Evolutionary conservation across 2,797 vertebrate species (phyloP), one percentile per base, ranked within the genome.

Genomic region (Holocentrus rufus): DNA sequence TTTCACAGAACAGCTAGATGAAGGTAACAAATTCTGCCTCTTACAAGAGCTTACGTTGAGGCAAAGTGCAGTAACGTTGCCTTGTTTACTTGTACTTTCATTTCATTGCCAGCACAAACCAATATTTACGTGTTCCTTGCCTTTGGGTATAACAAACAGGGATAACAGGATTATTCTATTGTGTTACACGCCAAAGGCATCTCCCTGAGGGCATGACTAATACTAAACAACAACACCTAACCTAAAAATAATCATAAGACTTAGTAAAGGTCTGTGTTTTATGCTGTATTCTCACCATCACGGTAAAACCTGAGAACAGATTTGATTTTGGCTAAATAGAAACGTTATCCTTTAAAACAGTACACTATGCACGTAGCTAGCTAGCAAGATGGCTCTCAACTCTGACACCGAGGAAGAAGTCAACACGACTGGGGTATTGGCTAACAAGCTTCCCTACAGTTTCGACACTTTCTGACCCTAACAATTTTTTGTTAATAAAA

Each of bases 351-450:
- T 23, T 27, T 4, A 34, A 62, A 42, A 62, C 79, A 69, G 22
- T 39, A 65, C 17, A 72, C 36, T 9, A 65, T 64, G 63, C 25
- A 50, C 17, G 66, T 69, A 84, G 63, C 68, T 71, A 69, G 74
- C 58, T 62, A 58, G 79, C 79, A 90, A 91, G 88, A 90, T 91
- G 90, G 88, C 82, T 88, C 7, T 80, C 84, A 85, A 80, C 81
- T 85, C 60, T 76, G 36, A 54, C 71, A 76, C 42, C 23, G 60
- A 76, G 69, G 23, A 64, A 18, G 58, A 73, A 34, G 44, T 65
- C 22, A 23, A 74, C 42, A 74, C 61, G 8, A 8, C 1, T 59
- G 42, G 68, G 66, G 72, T 15, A 18, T 65, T 5, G 14, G 34
- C 36, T 23, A 49, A 23, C 30, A 22, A 73, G 72, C 72, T 79